Percentiles rank a stretch among this genome's conserved stretches.
Conservation (phyloP, 2,113 vertebrate species). For the Mohoua ochrocephala region DNA sequence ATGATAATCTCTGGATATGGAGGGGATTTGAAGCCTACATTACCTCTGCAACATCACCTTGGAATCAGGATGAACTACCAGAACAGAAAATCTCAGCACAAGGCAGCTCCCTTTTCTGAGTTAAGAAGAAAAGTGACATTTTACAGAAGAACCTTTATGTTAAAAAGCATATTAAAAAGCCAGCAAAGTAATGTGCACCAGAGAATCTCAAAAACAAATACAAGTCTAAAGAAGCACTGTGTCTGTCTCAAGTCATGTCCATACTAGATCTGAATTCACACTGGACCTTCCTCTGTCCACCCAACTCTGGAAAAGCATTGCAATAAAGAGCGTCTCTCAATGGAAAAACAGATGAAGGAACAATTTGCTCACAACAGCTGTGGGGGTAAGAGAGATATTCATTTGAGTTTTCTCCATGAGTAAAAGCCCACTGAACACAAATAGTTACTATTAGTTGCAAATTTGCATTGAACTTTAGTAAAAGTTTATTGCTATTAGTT, state of each 20-base stretch:
- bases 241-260: not conserved
- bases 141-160: not conserved
- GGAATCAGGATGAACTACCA: not conserved
- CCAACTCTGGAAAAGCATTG: rapidly evolving
- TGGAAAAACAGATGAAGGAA: rapidly evolving
- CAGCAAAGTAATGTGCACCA: not conserved
- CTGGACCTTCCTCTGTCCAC: not conserved
- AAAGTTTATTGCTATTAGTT: not conserved
- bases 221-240: not conserved
- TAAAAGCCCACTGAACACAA: not conserved
- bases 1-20: not conserved
- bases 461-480: not conserved
- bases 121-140: not conserved
- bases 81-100: not conserved
- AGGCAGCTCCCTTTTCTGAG: not conserved
- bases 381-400: rapidly evolving
- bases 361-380: not conserved
- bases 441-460: not conserved
- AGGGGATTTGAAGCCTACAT: not conserved
- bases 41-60: not conserved
- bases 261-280: not conserved
- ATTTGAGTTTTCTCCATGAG: not conserved
- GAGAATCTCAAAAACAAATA: not conserved
- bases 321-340: not conserved
- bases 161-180: not conserved